A percentile compares a stretch with the other conserved stretches of the same genome.
Evolutionary conservation across 2,888 invertebrate species (phyloP).

Genomic region (Marasmarcha lunaedactyla): DNA sequence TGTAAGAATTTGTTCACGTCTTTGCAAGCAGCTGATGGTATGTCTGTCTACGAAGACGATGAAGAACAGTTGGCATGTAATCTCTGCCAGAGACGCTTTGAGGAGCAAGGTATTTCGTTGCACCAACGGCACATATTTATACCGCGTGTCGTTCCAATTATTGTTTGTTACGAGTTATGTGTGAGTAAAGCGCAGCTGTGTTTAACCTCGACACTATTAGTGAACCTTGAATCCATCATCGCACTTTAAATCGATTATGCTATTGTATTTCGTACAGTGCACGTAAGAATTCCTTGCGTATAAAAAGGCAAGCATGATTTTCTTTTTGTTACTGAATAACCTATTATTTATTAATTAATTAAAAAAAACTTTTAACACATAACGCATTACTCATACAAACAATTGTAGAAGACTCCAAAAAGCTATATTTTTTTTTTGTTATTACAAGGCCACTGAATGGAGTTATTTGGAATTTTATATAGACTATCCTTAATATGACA

Average conservation of each 20-base stretch:
- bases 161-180: constrained; percentile 58
- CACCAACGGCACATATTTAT: constrained; percentile 40
- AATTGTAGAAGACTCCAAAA: constrained; percentile 25
- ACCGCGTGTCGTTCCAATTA: constrained; percentile 55
- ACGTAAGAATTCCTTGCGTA: constrained; percentile 26
- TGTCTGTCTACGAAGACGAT: constrained; percentile 73
- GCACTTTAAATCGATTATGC: not conserved
- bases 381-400: constrained; percentile 68
- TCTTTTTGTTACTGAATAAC: constrained; percentile 31
- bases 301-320: constrained; percentile 19
- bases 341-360: constrained; percentile 14
- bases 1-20: constrained; percentile 67
- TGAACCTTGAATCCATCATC: not conserved
- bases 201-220: constrained; percentile 11
- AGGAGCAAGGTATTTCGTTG: constrained; percentile 77
- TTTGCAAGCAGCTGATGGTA: constrained; percentile 76
- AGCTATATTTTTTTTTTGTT: not conserved
- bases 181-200: constrained; percentile 70
- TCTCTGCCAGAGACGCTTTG: constrained; percentile 83
- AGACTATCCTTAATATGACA: not conserved
- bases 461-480: constrained; percentile 64
- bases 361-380: constrained; percentile 34
- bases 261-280: constrained; percentile 24
- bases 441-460: constrained; percentile 68
- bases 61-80: constrained; percentile 78